Percentiles rank a stretch among this genome's conserved stretches.
Conservation (phyloP, 1,140 invertebrate genomes). For the Ephestia elutella region DNA sequence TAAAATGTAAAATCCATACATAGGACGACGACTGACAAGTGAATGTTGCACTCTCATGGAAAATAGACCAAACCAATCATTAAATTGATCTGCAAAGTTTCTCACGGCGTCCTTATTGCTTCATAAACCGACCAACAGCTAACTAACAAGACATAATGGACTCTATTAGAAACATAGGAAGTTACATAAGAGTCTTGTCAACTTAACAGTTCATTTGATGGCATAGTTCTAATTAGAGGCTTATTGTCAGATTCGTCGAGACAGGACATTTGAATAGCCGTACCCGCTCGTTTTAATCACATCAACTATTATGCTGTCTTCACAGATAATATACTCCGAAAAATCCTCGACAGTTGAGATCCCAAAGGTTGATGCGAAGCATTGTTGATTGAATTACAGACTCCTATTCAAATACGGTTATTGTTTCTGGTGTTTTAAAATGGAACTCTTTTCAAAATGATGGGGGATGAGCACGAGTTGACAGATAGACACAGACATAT, state of each 20-base stretch:
- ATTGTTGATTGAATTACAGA: neutral
- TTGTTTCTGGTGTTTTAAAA: neutral
- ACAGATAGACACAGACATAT: no score
- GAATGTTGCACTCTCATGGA: neutral
- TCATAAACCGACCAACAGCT: neutral
- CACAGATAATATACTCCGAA: neutral
- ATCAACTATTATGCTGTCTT: constrained; percentile 1
- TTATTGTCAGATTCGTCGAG: neutral
- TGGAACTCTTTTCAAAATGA: neutral
- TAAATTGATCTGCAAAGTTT: neutral
- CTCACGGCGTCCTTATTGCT: neutral
- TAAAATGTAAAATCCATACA: no score
- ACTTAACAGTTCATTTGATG: constrained; percentile 15
- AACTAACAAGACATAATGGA: constrained; percentile 1
- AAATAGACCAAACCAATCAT: neutral
- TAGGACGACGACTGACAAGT: no score
- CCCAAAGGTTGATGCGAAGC: neutral
- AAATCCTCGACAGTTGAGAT: neutral
- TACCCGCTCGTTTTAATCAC: neutral
- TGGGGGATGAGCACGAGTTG: no score
- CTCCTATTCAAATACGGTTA: neutral
- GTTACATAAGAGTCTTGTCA: constrained; percentile 13
- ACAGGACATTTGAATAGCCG: neutral
- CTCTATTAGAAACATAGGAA: neutral
- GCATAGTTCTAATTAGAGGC: neutral